Evolutionary conservation across 2,797 vertebrate genomes (phyloP), one percentile per base, ranked within the genome.

Genomic region (Aldrovandia affinis): DNA sequence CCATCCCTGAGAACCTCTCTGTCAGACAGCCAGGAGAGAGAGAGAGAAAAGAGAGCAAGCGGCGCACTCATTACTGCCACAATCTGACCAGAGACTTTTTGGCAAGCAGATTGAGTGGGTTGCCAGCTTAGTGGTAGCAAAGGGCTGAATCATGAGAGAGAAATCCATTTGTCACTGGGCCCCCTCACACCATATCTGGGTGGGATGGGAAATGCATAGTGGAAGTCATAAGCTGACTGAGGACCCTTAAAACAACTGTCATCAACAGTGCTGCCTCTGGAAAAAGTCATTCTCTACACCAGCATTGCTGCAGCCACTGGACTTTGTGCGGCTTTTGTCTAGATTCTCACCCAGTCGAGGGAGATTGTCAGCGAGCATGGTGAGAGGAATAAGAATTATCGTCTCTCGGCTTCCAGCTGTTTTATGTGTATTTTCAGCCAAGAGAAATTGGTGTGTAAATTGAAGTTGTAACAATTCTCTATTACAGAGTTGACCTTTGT

Each of bases 401-500:
- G 79, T 33, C 83, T 50, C 63, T 28, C 79, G 83, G 77, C 39
- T 39, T 84, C 30, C 36, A 83, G 78, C 80, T 85, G 78, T 82
- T 54, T 65, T 61, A 36, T 85, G 81, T 81, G 82, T 25, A 63
- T 84, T 88, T 87, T 78, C 84, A 73, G 81, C 36, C 52, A 85
- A 75, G 68, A 55, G 3, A 70, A 79, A 33, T 80, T 59, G 44
- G 15, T 54, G 55, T 25, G 73, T n/a, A 63, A 89, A 87, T 86
- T 79, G 55, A 87, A 84, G 83, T 88, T 68, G 57, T 52, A 78
- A 88, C 85, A 79, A 52, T 84, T 83, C 28, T 4, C 78, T 81
- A 55, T 81, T 82, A 55, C 59, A 68, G 63, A 83, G 81, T 83
- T 88, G 87, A 89, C 88, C 89, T 93, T 88, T 86, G 52, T 77